phyloP scores from a whole-genome alignment of 2,888 invertebrate genomes.

The Lomographa bimaculata region DNA sequence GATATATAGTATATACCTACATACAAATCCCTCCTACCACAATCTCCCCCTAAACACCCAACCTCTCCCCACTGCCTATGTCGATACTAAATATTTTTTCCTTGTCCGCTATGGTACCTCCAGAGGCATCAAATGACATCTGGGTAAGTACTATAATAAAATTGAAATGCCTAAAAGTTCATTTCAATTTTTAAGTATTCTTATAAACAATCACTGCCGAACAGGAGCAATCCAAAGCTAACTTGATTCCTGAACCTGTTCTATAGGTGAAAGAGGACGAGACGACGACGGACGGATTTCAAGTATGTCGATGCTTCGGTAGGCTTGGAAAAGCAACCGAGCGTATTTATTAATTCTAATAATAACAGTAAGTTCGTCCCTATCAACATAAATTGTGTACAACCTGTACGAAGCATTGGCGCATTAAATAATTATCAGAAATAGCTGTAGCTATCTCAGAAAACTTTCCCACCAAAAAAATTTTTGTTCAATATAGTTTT shows the following conservation, averaged over 20 bases:
- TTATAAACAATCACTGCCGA: constrained; percentile 14
- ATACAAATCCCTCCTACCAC: constrained; percentile 70
- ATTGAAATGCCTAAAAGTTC: too few relatives aligned
- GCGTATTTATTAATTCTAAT: too few relatives aligned
- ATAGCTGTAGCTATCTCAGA: too few relatives aligned
- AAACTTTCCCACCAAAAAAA: too few relatives aligned
- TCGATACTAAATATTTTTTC: constrained; percentile 73
- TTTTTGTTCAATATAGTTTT: too few relatives aligned
- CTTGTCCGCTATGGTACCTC: constrained; percentile 44
- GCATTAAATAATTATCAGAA: too few relatives aligned
- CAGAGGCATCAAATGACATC: constrained; percentile 36
- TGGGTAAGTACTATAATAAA: constrained; percentile 5
- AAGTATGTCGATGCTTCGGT: not conserved
- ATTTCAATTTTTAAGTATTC: too few relatives aligned
- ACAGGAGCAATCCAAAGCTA: constrained; percentile 14
- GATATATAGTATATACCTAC: constrained; percentile 24
- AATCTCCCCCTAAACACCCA: constrained; percentile 71
- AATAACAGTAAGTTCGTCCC: too few relatives aligned
- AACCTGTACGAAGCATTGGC: too few relatives aligned
- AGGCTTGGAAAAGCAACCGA: not conserved
- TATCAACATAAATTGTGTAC: too few relatives aligned
- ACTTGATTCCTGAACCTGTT: constrained; percentile 52
- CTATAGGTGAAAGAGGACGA: constrained; percentile 60
- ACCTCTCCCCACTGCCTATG: constrained; percentile 59
- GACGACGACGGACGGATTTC: too few relatives aligned